phyloP scores from a whole-genome alignment of 1,140 invertebrate genomes.

The Pachyrhynchus sulphureomaculatus region DNA sequence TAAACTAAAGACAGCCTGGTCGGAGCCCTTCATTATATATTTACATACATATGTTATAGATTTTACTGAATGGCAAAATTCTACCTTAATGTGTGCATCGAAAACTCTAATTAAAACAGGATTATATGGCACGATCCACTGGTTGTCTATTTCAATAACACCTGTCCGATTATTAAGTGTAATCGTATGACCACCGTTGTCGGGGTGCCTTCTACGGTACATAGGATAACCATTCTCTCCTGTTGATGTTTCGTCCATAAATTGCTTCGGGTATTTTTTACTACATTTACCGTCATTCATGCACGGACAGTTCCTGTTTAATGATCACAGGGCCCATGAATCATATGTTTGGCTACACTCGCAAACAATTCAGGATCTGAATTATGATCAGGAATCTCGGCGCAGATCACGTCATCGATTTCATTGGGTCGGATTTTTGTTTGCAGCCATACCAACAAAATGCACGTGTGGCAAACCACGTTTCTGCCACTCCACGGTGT shows the following conservation, averaged over 20 bases:
- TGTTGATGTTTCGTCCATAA: neutral
- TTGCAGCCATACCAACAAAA: no score
- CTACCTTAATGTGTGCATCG: constrained; percentile 14
- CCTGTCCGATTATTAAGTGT: no score
- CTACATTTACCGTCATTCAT: neutral
- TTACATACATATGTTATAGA: no score
- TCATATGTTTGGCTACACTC: neutral
- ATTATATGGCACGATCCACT: constrained; percentile 18
- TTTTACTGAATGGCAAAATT: no score
- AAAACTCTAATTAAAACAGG: neutral
- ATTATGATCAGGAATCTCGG: neutral
- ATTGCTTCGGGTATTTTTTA: neutral
- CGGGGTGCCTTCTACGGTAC: no score
- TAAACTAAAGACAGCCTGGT: no score
- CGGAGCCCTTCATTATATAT: no score
- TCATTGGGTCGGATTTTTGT: no score
- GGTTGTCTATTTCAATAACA: neutral
- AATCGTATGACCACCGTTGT: no score
- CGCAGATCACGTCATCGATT: neutral
- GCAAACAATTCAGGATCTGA: neutral
- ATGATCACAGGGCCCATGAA: neutral
- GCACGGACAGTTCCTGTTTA: neutral
- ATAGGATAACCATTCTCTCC: no score
- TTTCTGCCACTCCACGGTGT: no score
- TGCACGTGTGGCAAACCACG: no score